Percentiles rank a stretch among this genome's conserved stretches.
phyloP scores from a whole-genome alignment of 2,797 vertebrate species.

The Labeo calbasu region DNA sequence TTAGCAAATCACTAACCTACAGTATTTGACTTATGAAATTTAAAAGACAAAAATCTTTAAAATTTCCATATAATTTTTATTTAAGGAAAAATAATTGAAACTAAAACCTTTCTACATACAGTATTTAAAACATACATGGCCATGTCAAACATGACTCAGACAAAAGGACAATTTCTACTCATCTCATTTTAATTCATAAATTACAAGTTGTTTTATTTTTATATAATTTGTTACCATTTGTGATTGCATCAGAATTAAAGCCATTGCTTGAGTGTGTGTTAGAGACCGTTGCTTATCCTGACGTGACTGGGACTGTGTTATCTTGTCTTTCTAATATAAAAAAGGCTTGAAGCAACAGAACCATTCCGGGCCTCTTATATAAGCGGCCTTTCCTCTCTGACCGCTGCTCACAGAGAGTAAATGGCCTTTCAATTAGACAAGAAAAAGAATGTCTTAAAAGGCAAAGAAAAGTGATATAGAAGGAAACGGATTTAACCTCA shows the following conservation, averaged over 20 bases:
- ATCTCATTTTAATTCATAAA: neutral
- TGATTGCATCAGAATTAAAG: neutral
- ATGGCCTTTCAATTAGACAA: conserved; percentile 43
- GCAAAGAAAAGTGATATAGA: neutral
- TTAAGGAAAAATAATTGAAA: neutral
- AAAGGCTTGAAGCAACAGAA: conserved; percentile 59
- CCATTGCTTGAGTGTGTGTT: neutral
- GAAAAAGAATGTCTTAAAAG: neutral
- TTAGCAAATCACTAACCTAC: neutral
- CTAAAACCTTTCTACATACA: neutral
- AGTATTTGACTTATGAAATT: neutral
- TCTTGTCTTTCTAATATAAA: conserved; percentile 51
- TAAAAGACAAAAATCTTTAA: neutral
- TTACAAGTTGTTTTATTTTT: neutral
- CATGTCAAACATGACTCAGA: neutral
- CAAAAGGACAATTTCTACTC: neutral
- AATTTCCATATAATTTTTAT: too few relatives aligned
- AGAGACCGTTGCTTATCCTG: conserved; percentile 28
- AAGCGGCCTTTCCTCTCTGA: conserved; percentile 63
- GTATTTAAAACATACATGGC: neutral
- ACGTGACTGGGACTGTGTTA: conserved; percentile 43
- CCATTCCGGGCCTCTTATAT: conserved; percentile 69
- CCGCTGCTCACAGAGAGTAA: conserved; percentile 51
- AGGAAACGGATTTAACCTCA: conserved; percentile 4
- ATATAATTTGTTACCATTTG: neutral